These are phyloP conservation scores for Diarsia mendica DNA, from an alignment of 2,888 invertebrate species.

Conservation along the genomic window DNA sequence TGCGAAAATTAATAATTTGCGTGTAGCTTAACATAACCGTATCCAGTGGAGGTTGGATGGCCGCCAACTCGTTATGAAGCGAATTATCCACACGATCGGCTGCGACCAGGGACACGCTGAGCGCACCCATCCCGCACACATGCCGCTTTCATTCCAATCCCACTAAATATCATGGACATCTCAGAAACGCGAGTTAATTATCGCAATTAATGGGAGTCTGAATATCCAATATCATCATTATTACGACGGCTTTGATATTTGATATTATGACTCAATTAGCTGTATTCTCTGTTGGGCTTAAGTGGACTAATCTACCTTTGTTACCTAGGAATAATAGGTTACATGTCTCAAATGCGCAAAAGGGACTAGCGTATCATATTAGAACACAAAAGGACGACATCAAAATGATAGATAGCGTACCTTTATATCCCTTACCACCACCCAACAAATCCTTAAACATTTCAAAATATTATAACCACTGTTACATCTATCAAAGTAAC, in stretches of 20 bases:
- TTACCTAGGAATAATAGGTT: slow-evolving; percentile 31
- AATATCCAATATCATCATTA: slow-evolving; percentile 58
- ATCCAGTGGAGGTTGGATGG: slow-evolving; percentile 67
- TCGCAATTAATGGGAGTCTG: slow-evolving; percentile 51
- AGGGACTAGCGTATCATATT: slow-evolving; percentile 9
- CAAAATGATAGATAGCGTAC: slow-evolving; percentile 41
- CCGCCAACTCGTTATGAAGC: slow-evolving; percentile 70
- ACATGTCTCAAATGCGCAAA: slow-evolving; percentile 4
- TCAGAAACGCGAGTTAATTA: slow-evolving; percentile 61
- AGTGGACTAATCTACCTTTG: slow-evolving; percentile 45
- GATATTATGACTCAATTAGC: slow-evolving; percentile 48
- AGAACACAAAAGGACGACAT: slow-evolving; percentile 33
- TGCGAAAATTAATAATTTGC: slow-evolving; percentile 68
- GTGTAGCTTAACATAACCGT: slow-evolving; percentile 69
- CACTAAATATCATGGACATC: slow-evolving; percentile 64
- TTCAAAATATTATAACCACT: slow-evolving; percentile 70
- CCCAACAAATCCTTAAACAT: slow-evolving; percentile 58
- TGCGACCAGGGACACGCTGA: slow-evolving; percentile 62
- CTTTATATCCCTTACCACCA: slow-evolving; percentile 27
- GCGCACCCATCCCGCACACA: slow-evolving; percentile 61
- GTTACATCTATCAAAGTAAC: slow-evolving; percentile 75
- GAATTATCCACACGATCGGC: slow-evolving; percentile 67
- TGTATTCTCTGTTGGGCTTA: slow-evolving; percentile 24
- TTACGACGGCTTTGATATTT: slow-evolving; percentile 50
- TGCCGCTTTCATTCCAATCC: slow-evolving; percentile 64